These are phyloP conservation scores for Phasianus colchicus DNA, from an alignment of 2,113 vertebrate genomes.

Conservation along the genomic window DNA sequence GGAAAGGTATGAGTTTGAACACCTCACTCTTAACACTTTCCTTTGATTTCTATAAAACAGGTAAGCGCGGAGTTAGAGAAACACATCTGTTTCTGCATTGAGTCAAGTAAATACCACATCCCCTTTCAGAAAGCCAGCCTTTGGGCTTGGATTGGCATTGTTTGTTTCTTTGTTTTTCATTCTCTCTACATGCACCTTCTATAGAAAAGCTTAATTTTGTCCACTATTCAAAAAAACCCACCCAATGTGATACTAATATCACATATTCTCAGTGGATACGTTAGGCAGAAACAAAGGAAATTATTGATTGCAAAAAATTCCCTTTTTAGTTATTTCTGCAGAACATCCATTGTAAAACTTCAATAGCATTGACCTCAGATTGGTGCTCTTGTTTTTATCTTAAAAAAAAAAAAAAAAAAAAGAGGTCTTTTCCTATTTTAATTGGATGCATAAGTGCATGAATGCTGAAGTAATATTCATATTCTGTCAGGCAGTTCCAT, in stretches of 20 bases:
- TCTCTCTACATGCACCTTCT: not conserved
- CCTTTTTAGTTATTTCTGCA: not conserved
- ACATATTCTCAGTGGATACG: not conserved
- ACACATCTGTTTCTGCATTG: not conserved
- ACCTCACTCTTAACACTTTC: not conserved
- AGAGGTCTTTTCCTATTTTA: conserved; percentile 37
- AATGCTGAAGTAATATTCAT: conserved; percentile 57
- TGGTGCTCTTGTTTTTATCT: not conserved
- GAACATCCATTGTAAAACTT: not conserved
- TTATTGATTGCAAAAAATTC: not conserved
- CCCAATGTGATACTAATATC: not conserved
- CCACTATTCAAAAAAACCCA: not conserved
- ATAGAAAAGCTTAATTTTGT: not conserved
- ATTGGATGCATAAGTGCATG: conserved; percentile 61
- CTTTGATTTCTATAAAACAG: not conserved
- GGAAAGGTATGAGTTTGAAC: not conserved
- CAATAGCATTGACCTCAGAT: not conserved
- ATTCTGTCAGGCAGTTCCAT: conserved; percentile 49
- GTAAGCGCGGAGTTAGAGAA: not conserved
- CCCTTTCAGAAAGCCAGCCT: conserved; percentile 27
- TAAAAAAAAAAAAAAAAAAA: not conserved
- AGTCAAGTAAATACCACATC: conserved; percentile 11
- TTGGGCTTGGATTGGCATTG: not conserved
- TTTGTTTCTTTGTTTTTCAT: not conserved
- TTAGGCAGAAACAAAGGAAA: not conserved